These are phyloP conservation scores for Bettongia penicillata DNA, from an alignment of 2,113 vertebrate species.

Conservation along the genomic window DNA sequence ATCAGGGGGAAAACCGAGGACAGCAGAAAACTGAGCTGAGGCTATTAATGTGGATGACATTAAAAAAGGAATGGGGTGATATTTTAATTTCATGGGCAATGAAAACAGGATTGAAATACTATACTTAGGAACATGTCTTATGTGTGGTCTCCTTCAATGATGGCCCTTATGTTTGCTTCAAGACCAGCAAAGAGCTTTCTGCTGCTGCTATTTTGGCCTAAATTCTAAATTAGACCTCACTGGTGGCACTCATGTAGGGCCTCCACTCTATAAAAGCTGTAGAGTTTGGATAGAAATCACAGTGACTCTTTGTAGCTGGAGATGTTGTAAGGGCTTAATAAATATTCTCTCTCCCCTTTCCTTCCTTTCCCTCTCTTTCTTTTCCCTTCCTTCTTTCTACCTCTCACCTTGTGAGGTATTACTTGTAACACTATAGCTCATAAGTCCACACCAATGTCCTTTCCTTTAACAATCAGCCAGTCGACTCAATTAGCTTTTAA, in stretches of 20 bases:
- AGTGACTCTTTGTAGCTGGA: background rate
- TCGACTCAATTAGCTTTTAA: background rate
- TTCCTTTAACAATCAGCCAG: background rate
- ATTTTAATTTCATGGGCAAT: background rate
- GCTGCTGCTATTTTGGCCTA: background rate
- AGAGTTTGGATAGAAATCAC: background rate
- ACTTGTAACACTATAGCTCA: background rate
- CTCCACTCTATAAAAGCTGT: background rate
- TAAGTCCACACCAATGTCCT: background rate
- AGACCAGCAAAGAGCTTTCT: background rate
- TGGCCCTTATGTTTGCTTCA: background rate
- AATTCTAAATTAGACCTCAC: background rate
- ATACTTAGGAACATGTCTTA: background rate
- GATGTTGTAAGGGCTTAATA: background rate
- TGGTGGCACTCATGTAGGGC: background rate
- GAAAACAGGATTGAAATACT: background rate
- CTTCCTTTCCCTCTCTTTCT: background rate
- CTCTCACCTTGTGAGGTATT: background rate
- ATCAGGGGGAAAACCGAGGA: background rate
- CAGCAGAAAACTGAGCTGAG: background rate
- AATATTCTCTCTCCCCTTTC: background rate
- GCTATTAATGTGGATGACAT: background rate
- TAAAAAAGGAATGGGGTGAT: background rate
- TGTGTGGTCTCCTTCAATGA: background rate
- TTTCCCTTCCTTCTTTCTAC: background rate